Percentiles rank a stretch among this genome's conserved stretches.
These are phyloP conservation scores for Percina caprodes DNA, from an alignment of 2,113 vertebrate species.

Conservation along the genomic window DNA sequence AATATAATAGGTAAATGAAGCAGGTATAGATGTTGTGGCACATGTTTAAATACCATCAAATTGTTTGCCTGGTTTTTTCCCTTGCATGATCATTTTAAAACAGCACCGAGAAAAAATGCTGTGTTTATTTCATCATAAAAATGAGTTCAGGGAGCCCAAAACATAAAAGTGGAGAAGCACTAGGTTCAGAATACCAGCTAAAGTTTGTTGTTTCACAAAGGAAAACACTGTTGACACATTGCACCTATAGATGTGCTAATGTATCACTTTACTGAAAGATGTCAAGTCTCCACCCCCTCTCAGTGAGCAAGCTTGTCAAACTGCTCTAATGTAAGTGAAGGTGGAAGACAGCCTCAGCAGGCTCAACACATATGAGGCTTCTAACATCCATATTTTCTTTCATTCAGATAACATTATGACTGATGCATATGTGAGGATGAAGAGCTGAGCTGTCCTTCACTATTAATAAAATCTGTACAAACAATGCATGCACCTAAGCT, in stretches of 20 bases:
- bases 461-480: neutral
- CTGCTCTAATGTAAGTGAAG: conserved; percentile 1
- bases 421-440: conserved; percentile 1
- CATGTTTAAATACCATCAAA: conserved; percentile 13
- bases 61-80: conserved; percentile 16
- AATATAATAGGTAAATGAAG: neutral
- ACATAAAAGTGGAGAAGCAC: neutral
- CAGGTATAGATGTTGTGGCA: conserved; percentile 8
- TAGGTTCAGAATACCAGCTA: neutral
- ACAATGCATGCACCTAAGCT: conserved; percentile 5
- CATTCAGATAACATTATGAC: neutral
- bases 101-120: neutral
- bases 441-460: neutral
- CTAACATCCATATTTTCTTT: neutral
- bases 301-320: conserved; percentile 18
- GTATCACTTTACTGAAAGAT: conserved; percentile 13
- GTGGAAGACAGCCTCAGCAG: neutral
- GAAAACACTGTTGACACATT: conserved; percentile 21
- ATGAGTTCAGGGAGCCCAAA: neutral
- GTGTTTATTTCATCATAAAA: neutral
- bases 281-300: neutral
- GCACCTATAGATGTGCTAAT: conserved; percentile 32
- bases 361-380: neutral
- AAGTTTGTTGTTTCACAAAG: conserved; percentile 44
- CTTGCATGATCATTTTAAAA: neutral